Base-by-base conservation (phyloP, 2,888 invertebrate genomes). In the Drymonia ruficornis region DNA sequence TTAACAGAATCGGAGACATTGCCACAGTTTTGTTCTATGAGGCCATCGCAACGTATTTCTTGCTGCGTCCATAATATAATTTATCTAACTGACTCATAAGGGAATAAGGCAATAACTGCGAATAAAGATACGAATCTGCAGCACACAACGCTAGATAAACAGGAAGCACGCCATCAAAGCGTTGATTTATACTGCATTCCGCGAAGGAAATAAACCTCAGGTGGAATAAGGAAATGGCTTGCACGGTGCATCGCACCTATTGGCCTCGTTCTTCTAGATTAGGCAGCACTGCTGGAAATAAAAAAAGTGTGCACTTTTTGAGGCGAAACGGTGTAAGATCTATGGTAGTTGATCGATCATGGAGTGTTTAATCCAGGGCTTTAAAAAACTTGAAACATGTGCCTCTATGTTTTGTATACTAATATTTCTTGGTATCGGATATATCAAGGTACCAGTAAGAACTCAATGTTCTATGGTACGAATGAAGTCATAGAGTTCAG, bases 121-220 rank as follows among this genome's bases (percentile, higher is more conserved):
- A 16, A 23, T 46, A 44, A n/a, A 36, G 48, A 47, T 52, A 48
- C 42, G 40, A 60, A 69, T 64, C 60, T 61, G 56, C 49, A 49
- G 38, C 12, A 34, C 18, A 31, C 31, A 12, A 38, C 48, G 23
- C 43, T 49, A 46, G 43, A 59, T 60, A 56, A 50, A 53, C 64
- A 66, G 68, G 70, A 72, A 70, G 62, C 49, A 43, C 2, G 49
- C 53, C 48, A 64, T 72, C 65, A 67, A 61, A 70, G 46, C 50
- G 18, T 57, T 61, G 56, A 57, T 70, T 63, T 62, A 69, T 60
- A 63, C 52, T 66, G 58, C 70, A 59, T 61, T 60, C 56, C 50
- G 53, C 55, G 50, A 60, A 73, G 69, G 67, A 70, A 68, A 61
- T 59, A 58, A 53, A 54, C 61, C 59, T 68, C 55, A 66, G 56